Evolutionary conservation across 2,888 invertebrate species (phyloP).

Genomic region (Lumbricus terrestris): DNA sequence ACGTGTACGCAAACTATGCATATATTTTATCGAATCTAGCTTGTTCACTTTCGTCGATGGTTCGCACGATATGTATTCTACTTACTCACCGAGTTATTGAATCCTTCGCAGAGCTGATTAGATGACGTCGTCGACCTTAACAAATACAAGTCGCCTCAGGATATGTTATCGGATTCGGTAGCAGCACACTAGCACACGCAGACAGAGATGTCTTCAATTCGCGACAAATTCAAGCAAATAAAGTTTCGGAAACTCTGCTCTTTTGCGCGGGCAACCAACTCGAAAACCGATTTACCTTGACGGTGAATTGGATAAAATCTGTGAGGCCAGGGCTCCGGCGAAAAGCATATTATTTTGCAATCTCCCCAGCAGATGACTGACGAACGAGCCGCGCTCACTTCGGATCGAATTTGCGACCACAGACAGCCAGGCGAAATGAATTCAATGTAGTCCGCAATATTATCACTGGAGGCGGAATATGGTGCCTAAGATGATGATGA

Average conservation of each 20-base stretch:
- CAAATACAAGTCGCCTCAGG: neutral
- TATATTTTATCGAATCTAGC: neutral
- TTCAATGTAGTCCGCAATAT: conserved; percentile 13
- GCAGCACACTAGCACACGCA: too few relatives aligned
- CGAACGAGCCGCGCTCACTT: neutral
- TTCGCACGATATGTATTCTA: neutral
- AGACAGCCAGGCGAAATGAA: neutral
- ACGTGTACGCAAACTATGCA: neutral
- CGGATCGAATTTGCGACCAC: conserved; percentile 7
- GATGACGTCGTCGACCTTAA: neutral
- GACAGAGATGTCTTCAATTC: conserved; percentile 9
- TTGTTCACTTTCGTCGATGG: neutral
- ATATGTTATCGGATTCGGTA: neutral
- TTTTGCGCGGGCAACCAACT: neutral
- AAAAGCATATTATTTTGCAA: conserved; percentile 18
- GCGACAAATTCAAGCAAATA: neutral
- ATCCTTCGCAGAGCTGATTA: neutral
- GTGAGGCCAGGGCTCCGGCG: neutral
- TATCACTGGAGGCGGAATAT: neutral
- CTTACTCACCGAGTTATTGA: neutral
- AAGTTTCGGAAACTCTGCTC: conserved; percentile 13
- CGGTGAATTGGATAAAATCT: conserved; percentile 16
- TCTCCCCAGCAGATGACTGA: neutral
- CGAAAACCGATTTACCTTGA: conserved; percentile 11
- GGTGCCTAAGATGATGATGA: neutral